Conservation (phyloP, 2,113 vertebrate genomes). For the Poeciliopsis retropinna region DNA sequence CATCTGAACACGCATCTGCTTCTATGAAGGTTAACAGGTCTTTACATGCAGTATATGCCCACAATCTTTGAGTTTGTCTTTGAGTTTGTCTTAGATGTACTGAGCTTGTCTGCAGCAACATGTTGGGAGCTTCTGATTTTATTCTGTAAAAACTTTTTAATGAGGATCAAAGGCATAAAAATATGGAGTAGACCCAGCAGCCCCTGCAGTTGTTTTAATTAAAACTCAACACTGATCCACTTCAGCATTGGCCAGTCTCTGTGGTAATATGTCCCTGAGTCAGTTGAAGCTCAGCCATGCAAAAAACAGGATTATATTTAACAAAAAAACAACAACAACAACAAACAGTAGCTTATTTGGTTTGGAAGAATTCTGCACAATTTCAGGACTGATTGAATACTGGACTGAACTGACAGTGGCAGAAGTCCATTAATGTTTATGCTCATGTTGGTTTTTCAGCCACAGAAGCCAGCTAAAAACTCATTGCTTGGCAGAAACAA, state of each 20-base stretch:
- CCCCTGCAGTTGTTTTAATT: constrained; percentile 59
- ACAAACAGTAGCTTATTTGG: constrained; percentile 4
- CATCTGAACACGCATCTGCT: too few relatives aligned
- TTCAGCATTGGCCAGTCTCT: constrained; percentile 15
- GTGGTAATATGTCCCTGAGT: constrained; percentile 14
- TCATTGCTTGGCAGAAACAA: neutral
- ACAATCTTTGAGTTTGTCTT: neutral
- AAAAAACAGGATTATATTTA: neutral
- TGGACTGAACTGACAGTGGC: neutral
- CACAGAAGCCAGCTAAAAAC: neutral
- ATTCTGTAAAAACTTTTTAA: constrained; percentile 39
- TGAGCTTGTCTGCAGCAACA: constrained; percentile 3
- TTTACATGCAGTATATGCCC: neutral
- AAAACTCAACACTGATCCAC: constrained; percentile 51
- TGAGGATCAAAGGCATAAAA: constrained; percentile 33
- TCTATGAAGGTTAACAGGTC: neutral
- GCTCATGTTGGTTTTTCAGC: neutral
- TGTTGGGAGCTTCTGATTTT: constrained; percentile 30
- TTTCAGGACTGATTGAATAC: neutral
- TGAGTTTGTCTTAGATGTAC: neutral
- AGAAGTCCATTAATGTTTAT: constrained; percentile 1
- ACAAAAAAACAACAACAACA: neutral
- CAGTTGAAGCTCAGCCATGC: constrained; percentile 18
- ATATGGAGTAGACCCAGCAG: neutral
- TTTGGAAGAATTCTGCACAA: constrained; percentile 11